These are phyloP conservation scores for Machimus rusticus DNA, from an alignment of 2,888 invertebrate species.

Conservation along the genomic window DNA sequence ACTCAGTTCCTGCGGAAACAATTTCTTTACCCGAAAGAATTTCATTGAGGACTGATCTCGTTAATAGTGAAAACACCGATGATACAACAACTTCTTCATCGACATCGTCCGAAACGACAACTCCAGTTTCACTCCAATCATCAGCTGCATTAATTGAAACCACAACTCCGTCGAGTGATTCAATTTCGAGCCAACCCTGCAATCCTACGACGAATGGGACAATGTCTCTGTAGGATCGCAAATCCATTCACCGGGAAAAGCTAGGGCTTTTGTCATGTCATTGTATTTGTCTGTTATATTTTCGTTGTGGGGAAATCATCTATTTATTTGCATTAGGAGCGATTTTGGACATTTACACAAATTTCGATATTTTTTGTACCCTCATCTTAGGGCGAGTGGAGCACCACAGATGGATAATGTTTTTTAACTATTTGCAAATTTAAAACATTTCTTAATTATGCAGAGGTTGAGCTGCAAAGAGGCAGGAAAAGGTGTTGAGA, in stretches of 20 bases:
- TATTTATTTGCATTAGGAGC: constrained; percentile 23
- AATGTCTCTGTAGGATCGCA: neutral
- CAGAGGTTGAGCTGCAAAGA: neutral
- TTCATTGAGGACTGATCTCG: constrained; percentile 10
- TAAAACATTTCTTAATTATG: neutral
- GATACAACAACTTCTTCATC: constrained; percentile 3
- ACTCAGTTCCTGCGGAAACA: constrained; percentile 29
- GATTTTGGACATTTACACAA: neutral
- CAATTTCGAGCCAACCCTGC: neutral
- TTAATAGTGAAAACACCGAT: constrained; percentile 20
- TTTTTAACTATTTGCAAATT: neutral
- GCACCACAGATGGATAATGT: neutral
- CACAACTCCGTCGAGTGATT: neutral
- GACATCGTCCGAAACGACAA: constrained; percentile 2
- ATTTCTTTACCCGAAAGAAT: constrained; percentile 18
- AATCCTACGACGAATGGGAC: neutral
- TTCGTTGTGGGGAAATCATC: constrained; percentile 8
- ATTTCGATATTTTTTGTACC: neutral
- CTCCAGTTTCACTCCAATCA: neutral
- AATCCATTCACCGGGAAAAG: neutral
- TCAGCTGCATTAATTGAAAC: neutral
- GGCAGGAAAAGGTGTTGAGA: neutral
- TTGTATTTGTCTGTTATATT: constrained; percentile 5
- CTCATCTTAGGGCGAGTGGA: neutral
- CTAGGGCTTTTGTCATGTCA: constrained; percentile 7